phyloP scores from a whole-genome alignment of 1,140 invertebrate species.

The Nomia melanderi region DNA sequence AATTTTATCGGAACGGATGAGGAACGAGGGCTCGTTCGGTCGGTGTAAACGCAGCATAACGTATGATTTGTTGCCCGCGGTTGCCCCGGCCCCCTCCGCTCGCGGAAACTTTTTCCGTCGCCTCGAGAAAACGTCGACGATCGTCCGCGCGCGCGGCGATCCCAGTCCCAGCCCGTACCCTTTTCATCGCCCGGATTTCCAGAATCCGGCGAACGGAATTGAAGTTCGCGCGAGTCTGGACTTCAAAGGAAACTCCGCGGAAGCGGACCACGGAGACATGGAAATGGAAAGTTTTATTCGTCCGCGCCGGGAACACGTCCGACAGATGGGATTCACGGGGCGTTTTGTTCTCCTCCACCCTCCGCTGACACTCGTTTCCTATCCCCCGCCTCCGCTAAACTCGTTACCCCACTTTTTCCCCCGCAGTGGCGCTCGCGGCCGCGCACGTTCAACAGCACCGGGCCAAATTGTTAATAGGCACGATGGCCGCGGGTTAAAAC shows the following conservation, averaged over 20 bases:
- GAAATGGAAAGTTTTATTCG: constrained; percentile 36
- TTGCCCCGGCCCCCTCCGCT: background rate
- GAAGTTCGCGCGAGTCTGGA: background rate
- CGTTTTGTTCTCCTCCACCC: constrained; percentile 12
- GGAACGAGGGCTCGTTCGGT: too few relatives aligned
- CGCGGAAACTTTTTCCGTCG: background rate
- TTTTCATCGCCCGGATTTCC: background rate
- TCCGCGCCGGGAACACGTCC: background rate
- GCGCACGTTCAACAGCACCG: constrained; percentile 23
- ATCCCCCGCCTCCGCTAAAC: constrained; percentile 2
- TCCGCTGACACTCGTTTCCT: background rate
- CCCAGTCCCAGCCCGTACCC: background rate
- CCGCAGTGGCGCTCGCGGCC: too few relatives aligned
- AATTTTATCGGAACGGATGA: too few relatives aligned
- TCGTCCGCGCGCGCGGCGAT: background rate
- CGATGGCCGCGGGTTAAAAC: constrained; percentile 16
- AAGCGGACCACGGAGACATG: background rate
- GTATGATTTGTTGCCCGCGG: background rate
- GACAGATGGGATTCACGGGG: constrained; percentile 27
- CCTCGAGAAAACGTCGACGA: background rate
- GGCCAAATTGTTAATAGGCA: constrained; percentile 37
- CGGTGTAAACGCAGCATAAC: too few relatives aligned
- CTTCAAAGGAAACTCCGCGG: constrained; percentile 29
- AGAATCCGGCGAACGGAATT: background rate
- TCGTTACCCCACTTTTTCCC: background rate